These are phyloP conservation scores for Phocoena sinus DNA, from an alignment of 2,113 vertebrate genomes.

Conservation along the genomic window DNA sequence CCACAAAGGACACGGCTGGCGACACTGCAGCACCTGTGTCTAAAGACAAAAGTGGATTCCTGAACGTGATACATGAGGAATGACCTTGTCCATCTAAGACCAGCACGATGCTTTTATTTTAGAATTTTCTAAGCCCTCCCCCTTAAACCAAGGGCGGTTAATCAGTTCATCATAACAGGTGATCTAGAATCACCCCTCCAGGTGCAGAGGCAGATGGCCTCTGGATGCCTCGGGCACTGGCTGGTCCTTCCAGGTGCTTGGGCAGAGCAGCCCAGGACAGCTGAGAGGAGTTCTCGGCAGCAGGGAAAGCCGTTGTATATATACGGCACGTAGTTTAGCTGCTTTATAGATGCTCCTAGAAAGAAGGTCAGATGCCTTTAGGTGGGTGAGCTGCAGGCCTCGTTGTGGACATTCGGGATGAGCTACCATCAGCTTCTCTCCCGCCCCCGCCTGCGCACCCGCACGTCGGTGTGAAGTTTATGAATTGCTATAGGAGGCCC, in stretches of 20 bases:
- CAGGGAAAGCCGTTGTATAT: neutral
- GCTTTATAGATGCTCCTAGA: neutral
- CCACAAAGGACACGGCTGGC: conserved; percentile 91
- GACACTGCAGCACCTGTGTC: conserved; percentile 88
- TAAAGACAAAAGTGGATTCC: conserved; percentile 90
- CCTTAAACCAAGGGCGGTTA: conserved; percentile 7
- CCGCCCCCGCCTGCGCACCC: too few relatives aligned
- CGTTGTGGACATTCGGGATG: too few relatives aligned
- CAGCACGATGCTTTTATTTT: conserved; percentile 49
- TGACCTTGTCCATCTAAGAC: conserved; percentile 44
- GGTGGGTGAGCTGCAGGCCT: neutral
- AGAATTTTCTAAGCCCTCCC: conserved; percentile 55
- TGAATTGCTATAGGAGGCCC: neutral
- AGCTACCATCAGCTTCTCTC: neutral
- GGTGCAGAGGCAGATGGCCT: neutral
- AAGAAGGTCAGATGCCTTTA: neutral
- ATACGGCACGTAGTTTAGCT: neutral
- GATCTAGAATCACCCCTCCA: neutral
- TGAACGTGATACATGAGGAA: conserved; percentile 90
- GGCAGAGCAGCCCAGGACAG: neutral
- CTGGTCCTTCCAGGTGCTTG: neutral
- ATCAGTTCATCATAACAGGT: neutral
- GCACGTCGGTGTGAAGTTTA: neutral
- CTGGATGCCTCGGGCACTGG: neutral
- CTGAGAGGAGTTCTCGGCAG: neutral